phyloP scores from a whole-genome alignment of 2,888 invertebrate genomes.

The Acholoe squamosa region DNA sequence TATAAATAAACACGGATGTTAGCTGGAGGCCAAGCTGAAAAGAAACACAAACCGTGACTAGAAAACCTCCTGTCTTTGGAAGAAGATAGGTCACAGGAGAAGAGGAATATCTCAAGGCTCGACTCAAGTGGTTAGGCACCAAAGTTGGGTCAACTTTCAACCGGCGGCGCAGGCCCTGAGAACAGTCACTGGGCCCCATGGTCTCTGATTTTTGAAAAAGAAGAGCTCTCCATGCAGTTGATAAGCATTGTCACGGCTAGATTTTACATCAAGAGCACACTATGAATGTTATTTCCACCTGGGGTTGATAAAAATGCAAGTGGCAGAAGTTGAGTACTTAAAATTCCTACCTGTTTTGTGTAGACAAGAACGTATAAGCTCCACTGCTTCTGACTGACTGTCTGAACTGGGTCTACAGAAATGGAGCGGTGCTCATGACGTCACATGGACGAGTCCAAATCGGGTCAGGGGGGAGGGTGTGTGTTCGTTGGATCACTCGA shows the following conservation, averaged over 20 bases:
- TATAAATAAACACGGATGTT: too few species aligned
- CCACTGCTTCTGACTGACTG: not conserved
- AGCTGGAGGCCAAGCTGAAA: too few species aligned
- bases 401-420: not conserved
- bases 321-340: not conserved
- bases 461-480: not conserved
- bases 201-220: constrained; percentile 1
- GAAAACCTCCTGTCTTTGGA: too few species aligned
- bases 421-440: not conserved
- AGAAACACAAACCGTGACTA: too few species aligned
- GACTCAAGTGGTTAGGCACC: not conserved
- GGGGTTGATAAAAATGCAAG: not conserved
- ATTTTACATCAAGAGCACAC: not conserved
- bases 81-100: too few species aligned
- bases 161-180: not conserved
- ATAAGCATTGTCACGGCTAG: not conserved
- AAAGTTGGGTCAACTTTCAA: constrained; percentile 28
- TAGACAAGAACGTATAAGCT: not conserved
- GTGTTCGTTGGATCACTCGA: too few species aligned
- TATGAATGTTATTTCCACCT: not conserved
- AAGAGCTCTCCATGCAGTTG: not conserved
- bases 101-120: too few species aligned
- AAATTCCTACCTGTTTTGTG: not conserved
- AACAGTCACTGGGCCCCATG: not conserved
- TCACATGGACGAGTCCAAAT: constrained; percentile 37